A percentile compares a stretch with the other conserved stretches of the same genome.
Evolutionary conservation across 1,140 invertebrate species (phyloP).

Genomic region (Danaus melanippus): DNA sequence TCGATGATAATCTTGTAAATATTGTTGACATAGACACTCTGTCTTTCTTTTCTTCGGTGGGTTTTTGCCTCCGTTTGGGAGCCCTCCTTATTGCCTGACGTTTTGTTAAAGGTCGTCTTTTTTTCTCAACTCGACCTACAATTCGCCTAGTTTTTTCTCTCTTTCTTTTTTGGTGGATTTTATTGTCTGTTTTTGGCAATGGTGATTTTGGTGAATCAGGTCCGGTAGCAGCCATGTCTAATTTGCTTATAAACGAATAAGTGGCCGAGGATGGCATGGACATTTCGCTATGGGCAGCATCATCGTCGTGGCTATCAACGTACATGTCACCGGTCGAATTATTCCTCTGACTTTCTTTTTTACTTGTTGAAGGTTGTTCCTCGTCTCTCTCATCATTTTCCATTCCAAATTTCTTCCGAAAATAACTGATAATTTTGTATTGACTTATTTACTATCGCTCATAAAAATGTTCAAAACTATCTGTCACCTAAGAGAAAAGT

Average conservation of each 20-base stretch:
- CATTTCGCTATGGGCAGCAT: constrained; percentile 25
- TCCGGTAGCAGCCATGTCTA: constrained; percentile 18
- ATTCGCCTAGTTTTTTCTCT: constrained; percentile 13
- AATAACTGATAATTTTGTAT: constrained; percentile 45
- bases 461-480: constrained; percentile 1
- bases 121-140: constrained; percentile 28
- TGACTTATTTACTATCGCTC: constrained; percentile 2
- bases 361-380: constrained; percentile 34
- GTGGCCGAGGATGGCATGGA: constrained; percentile 18
- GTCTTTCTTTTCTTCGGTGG: constrained; percentile 15
- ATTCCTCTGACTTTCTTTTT: constrained; percentile 28
- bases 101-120: constrained; percentile 9
- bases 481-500: too few species aligned
- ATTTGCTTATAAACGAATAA: constrained; percentile 23
- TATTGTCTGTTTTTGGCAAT: too few species aligned
- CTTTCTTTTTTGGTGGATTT: constrained; percentile 9
- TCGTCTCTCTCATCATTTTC: constrained; percentile 31
- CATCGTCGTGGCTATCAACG: constrained; percentile 19
- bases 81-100: constrained; percentile 1
- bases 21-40: constrained; percentile 36
- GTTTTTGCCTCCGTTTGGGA: constrained; percentile 20
- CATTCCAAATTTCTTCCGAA: constrained; percentile 37
- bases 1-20: constrained; percentile 29
- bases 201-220: constrained; percentile 7
- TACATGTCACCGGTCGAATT: constrained; percentile 16